A percentile compares a stretch with the other conserved stretches of the same genome.
Evolutionary conservation across 2,888 invertebrate species (phyloP).

Genomic region (Tenthredo livida): DNA sequence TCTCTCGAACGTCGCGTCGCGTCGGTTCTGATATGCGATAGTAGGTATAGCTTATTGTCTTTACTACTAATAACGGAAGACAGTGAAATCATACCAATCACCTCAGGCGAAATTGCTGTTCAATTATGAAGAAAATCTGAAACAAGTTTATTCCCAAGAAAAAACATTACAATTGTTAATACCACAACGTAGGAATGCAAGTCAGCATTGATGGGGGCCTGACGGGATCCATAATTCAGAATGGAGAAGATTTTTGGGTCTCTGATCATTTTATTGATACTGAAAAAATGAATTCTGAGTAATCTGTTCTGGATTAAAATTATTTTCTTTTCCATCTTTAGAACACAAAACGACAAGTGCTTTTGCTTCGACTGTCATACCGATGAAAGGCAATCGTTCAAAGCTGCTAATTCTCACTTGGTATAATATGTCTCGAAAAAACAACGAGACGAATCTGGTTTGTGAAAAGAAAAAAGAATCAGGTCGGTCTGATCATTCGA

Average conservation of each 20-base stretch:
- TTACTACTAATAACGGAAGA: background rate
- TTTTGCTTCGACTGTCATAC: too few relatives aligned
- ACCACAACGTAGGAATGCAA: too few relatives aligned
- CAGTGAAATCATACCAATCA: background rate
- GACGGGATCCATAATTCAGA: too few relatives aligned
- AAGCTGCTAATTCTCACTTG: background rate
- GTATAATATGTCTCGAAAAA: background rate
- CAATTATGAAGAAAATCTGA: background rate
- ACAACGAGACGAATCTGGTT: background rate
- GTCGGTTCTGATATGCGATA: slow-evolving; percentile 7
- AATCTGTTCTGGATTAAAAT: background rate
- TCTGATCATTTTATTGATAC: background rate
- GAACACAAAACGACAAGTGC: background rate
- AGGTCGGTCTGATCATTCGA: background rate
- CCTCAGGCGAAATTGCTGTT: background rate
- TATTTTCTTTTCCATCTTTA: background rate
- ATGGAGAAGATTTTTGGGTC: background rate
- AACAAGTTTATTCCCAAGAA: background rate
- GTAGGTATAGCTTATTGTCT: slow-evolving; percentile 1
- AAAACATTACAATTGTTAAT: too few relatives aligned
- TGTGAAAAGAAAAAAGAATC: background rate
- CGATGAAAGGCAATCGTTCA: too few relatives aligned
- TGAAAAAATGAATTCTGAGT: background rate
- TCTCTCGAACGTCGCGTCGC: slow-evolving; percentile 21
- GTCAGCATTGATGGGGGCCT: too few relatives aligned